Evolutionary conservation across 2,888 invertebrate genomes (phyloP).

Genomic region (Hydroisotoma schaefferi): DNA sequence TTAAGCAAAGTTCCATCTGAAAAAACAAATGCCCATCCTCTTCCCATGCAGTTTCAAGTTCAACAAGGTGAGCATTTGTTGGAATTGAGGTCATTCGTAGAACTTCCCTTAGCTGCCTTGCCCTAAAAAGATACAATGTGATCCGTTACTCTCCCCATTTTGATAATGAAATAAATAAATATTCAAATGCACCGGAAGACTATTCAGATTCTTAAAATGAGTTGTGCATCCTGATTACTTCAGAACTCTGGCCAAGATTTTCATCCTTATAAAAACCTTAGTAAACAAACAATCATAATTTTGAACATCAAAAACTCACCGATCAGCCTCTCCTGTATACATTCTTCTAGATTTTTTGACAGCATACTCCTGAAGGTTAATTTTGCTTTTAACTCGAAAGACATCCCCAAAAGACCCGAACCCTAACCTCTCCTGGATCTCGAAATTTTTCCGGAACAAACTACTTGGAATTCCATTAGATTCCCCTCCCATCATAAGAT

Average conservation of each 20-base stretch:
- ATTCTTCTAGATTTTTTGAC: constrained; percentile 65
- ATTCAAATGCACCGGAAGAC: too few relatives aligned
- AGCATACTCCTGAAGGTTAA: constrained; percentile 66
- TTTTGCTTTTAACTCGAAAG: constrained; percentile 63
- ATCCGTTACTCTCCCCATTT: not conserved
- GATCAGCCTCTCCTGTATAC: constrained; percentile 60
- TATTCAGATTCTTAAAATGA: not conserved
- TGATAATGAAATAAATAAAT: not conserved
- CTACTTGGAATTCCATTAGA: constrained; percentile 47
- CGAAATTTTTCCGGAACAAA: constrained; percentile 68
- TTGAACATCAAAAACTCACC: constrained; percentile 49
- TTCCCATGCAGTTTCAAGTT: constrained; percentile 69
- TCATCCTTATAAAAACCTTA: constrained; percentile 10
- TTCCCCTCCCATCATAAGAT: constrained; percentile 28
- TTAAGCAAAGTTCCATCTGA: constrained; percentile 61
- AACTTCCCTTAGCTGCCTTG: constrained; percentile 62
- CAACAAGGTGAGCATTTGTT: constrained; percentile 64
- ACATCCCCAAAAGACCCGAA: constrained; percentile 74
- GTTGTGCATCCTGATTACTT: not conserved
- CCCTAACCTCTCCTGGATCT: constrained; percentile 62
- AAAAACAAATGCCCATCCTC: constrained; percentile 65
- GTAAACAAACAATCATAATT: not conserved
- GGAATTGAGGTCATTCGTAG: constrained; percentile 66
- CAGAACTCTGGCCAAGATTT: constrained; percentile 10
- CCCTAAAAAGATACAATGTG: too few relatives aligned